These are phyloP conservation scores for Hypomesus transpacificus DNA, from an alignment of 2,113 vertebrate species.

Conservation along the genomic window DNA sequence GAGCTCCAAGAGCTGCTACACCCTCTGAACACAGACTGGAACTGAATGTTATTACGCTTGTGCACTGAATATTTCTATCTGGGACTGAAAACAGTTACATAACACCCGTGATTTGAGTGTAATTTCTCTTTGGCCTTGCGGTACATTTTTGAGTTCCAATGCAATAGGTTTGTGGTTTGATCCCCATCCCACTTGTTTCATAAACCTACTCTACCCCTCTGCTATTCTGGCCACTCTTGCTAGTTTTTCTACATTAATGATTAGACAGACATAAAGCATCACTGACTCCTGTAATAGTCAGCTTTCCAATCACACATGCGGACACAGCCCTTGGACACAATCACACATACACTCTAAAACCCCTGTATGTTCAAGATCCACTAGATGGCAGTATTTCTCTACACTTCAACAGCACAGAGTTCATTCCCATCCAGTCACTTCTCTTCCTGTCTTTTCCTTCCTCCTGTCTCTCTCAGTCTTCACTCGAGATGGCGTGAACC, in stretches of 20 bases:
- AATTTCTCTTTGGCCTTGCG: too few species aligned
- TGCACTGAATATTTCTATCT: background rate
- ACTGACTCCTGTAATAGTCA: background rate
- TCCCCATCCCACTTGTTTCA: too few species aligned
- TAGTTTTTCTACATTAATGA: background rate
- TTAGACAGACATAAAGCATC: background rate
- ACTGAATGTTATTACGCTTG: background rate
- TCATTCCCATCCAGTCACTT: background rate
- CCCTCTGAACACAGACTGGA: background rate
- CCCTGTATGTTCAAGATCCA: background rate
- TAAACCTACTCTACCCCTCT: background rate
- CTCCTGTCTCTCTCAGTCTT: background rate
- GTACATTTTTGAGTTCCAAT: too few species aligned
- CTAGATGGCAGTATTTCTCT: background rate
- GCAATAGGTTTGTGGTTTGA: too few species aligned
- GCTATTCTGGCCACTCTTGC: background rate
- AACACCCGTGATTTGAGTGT: too few species aligned
- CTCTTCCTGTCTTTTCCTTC: background rate
- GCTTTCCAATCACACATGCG: background rate
- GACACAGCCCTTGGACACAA: background rate
- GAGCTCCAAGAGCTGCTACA: slow-evolving; percentile 33
- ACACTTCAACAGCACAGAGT: background rate
- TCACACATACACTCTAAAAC: background rate
- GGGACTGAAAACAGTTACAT: too few species aligned
- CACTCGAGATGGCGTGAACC: slow-evolving; percentile 68